Evolutionary conservation across 2,113 vertebrate species (phyloP), one percentile per base, ranked within the genome.

Genomic region (Tragelaphus scriptus): DNA sequence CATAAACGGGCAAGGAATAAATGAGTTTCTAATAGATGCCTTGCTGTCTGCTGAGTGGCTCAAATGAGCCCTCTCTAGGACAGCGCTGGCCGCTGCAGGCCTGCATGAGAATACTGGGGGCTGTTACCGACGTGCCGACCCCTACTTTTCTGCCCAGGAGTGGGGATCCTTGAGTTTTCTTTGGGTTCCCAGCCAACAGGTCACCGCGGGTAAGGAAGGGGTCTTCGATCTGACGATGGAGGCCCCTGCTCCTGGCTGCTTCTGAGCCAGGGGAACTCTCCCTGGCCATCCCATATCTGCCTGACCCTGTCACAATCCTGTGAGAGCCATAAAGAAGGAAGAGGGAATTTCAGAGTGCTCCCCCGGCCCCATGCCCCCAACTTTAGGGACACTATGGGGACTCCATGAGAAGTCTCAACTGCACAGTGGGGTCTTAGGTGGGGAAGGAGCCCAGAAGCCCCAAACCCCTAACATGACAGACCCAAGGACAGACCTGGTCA

Each of bases 101-200:
- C 14, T 36, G 16, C 11, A 1, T 2, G 13, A 92, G 75, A 4
- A n/a, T 16, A 28, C 2, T 0, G 1, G 32, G 56, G 21, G 17
- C 49, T 13, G 55, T 13, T n/a, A 17, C 8, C 0, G 3, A 4
- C 1, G 7, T 0, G 21, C 49, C 7, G 13, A 40, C 58, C 30
- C 9, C 19, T 28, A 15, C 2, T 15, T 19, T 88, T 21, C 92
- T 10, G 68, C 63, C 36, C 4, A 23, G 56, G 14, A 87, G 49
- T 9, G 3, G 71, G 56, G 32, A 47, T 58, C 40, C 51, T 93
- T 26, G 49, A 8, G 5, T 85, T 88, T 26, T 71, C 80, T 94
- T 75, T 84, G 16, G 49, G 26, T 47, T 91, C 12, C 32, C 17
- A 49, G 82, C 3, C 26, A 16, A 77, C 7, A 26, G 40, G 36